Base-by-base conservation (phyloP, 2,888 invertebrate genomes). In the Paralinhomoeus sp. region DNA sequence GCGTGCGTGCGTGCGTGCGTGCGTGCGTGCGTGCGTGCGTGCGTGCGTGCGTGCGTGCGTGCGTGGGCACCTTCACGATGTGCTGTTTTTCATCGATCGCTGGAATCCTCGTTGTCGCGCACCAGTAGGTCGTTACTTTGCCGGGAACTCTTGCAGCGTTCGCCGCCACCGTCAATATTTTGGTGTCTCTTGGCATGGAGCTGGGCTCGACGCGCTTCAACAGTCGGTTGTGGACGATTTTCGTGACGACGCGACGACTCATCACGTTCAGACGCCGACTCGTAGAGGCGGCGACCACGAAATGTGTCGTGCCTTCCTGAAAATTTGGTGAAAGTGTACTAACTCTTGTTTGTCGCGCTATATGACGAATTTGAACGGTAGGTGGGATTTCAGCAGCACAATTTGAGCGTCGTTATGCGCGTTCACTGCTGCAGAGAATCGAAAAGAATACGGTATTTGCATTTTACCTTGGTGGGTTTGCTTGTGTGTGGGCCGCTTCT, bases 71-170 rank as follows among this genome's bases (percentile, higher is more conserved):
- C 72, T 78, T 75, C 37, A 83, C 71, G 45, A 87, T 75, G 52
- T 73, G 72, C 62, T 82, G 84, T 45, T 73, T 72, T 17, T 45
- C 42, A 0, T 56, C 67, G 45, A 71, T 68, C 7, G 73, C 68
- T 0, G 85, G 82, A 17, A 97, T 64, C 57, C 76, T 76, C 42
- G 78, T 73, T 5, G 87, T 74, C 47, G 77, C 77, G 61, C 93
- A 97, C 91, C 93, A 97, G 61, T 97, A 97, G 0, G 89, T 91
- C 0, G 97, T 97, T 55, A 91, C 89, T 15, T 65, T 69, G 2
- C 70, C 68, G 0, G 91, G 91, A 3, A 97, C 76, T 9, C 49
- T 43, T 2, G 67, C 62, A 63, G 66, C 24, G n/a, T 48, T 36
- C 2, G 51, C 49, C 20, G 42, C 33, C 15, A 56, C 47, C 20